Evolutionary conservation across 2,888 invertebrate species (phyloP).

Genomic region (Drosophila recens): DNA sequence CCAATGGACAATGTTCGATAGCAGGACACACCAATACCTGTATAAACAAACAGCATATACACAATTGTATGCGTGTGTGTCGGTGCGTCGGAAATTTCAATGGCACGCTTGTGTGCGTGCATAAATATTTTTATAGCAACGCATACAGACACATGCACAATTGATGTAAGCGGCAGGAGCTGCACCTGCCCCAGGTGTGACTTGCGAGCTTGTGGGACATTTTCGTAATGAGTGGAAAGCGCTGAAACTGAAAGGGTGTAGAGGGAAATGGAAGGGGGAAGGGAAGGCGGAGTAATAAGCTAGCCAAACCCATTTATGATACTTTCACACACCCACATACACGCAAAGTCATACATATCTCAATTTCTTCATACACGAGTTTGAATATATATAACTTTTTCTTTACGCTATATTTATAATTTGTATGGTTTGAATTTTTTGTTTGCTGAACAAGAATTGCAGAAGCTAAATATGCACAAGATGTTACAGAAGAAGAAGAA

Average conservation of each 20-base stretch:
- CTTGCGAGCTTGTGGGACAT: slow-evolving; percentile 45
- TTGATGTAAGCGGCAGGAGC: slow-evolving; percentile 32
- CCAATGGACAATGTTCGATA: slow-evolving; percentile 62
- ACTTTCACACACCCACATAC: slow-evolving; percentile 10
- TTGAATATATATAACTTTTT: neutral
- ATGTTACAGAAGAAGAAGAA: slow-evolving; percentile 7
- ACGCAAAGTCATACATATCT: slow-evolving; percentile 2
- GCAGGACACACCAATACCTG: slow-evolving; percentile 31
- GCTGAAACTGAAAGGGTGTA: neutral
- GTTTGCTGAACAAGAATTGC: slow-evolving; percentile 1
- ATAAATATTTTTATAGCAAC: slow-evolving; percentile 65
- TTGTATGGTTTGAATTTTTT: slow-evolving; percentile 17
- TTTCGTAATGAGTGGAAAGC: slow-evolving; percentile 61
- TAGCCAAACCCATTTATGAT: slow-evolving; percentile 47
- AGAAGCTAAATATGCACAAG: slow-evolving; percentile 1
- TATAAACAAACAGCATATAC: neutral
- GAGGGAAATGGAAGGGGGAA: neutral
- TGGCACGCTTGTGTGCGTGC: slow-evolving; percentile 34
- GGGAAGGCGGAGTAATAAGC: slow-evolving; percentile 4
- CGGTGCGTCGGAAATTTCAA: slow-evolving; percentile 32
- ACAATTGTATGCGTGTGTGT: slow-evolving; percentile 7
- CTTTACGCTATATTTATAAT: neutral
- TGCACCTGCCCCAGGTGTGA: slow-evolving; percentile 62
- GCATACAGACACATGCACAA: slow-evolving; percentile 22
- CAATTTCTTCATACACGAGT: neutral